Percentiles rank a stretch among this genome's conserved stretches.
phyloP scores from a whole-genome alignment of 2,797 vertebrate genomes.

The Buphagus erythrorhynchus region DNA sequence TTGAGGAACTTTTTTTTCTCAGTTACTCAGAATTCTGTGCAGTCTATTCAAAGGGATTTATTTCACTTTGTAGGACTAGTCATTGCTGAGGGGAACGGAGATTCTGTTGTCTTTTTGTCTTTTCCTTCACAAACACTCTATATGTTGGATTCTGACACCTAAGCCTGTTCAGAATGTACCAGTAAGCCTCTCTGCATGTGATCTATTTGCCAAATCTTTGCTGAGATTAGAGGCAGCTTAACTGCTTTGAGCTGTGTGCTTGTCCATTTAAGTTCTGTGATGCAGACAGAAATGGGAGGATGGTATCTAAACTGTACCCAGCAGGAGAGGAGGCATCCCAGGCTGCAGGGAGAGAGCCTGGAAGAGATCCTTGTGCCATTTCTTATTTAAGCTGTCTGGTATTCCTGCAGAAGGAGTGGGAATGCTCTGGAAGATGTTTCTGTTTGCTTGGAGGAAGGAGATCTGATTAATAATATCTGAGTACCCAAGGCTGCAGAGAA shows the following conservation, averaged over 20 bases:
- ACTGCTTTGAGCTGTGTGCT: not conserved
- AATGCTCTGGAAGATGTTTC: not conserved
- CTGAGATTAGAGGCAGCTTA: not conserved
- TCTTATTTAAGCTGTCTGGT: not conserved
- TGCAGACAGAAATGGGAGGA: not conserved
- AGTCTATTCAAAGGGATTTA: not conserved
- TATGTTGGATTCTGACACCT: not conserved
- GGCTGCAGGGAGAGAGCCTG: not conserved
- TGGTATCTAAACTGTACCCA: not conserved
- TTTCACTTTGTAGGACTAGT: not conserved
- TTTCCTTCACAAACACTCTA: not conserved
- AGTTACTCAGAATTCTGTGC: not conserved
- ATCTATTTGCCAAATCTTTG: not conserved
- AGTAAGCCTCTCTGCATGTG: not conserved
- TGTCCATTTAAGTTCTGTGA: not conserved
- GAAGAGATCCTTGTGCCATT: not conserved
- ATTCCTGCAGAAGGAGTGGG: not conserved
- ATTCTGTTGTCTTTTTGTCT: not conserved
- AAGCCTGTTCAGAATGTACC: not conserved
- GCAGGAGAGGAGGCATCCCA: not conserved
- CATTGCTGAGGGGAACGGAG: not conserved
- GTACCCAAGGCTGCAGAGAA: not conserved
- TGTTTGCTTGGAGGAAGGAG: not conserved
- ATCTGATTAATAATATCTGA: not conserved
- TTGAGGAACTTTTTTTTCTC: not conserved